phyloP scores from a whole-genome alignment of 2,888 invertebrate species.

The Stenurella melanura region DNA sequence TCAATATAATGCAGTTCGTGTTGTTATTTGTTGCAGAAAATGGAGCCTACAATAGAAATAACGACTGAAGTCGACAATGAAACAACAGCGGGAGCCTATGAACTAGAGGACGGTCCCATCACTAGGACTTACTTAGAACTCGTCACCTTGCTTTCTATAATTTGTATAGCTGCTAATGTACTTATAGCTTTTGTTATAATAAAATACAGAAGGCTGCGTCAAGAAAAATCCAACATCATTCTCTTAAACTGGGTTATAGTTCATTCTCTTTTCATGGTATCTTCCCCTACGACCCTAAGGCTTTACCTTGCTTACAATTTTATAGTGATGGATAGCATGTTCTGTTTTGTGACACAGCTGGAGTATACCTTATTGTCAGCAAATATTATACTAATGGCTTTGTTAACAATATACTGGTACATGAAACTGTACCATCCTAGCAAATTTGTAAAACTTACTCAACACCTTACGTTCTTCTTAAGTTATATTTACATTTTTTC shows the following conservation, averaged over 20 bases:
- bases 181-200: conserved; percentile 47
- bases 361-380: conserved; percentile 37
- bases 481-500: conserved; percentile 36
- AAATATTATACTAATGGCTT: conserved; percentile 40
- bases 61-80: neutral
- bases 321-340: neutral
- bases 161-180: conserved; percentile 47
- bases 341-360: conserved; percentile 43
- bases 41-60: neutral
- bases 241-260: conserved; percentile 48
- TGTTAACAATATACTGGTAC: conserved; percentile 49
- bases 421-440: conserved; percentile 43
- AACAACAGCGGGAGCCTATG: conserved; percentile 4
- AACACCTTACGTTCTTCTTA: conserved; percentile 32
- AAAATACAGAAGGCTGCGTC: conserved; percentile 47
- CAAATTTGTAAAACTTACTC: conserved; percentile 36
- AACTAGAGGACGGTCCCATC: neutral
- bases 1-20: no score
- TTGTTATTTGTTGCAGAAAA: conserved; percentile 17
- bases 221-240: conserved; percentile 48
- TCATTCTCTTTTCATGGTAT: conserved; percentile 44
- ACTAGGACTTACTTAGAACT: conserved; percentile 42
- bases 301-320: conserved; percentile 8
- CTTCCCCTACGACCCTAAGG: conserved; percentile 38
- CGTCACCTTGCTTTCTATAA: conserved; percentile 41